These are phyloP conservation scores for Capreolus pygargus DNA, from an alignment of 2,113 vertebrate genomes.

Conservation along the genomic window DNA sequence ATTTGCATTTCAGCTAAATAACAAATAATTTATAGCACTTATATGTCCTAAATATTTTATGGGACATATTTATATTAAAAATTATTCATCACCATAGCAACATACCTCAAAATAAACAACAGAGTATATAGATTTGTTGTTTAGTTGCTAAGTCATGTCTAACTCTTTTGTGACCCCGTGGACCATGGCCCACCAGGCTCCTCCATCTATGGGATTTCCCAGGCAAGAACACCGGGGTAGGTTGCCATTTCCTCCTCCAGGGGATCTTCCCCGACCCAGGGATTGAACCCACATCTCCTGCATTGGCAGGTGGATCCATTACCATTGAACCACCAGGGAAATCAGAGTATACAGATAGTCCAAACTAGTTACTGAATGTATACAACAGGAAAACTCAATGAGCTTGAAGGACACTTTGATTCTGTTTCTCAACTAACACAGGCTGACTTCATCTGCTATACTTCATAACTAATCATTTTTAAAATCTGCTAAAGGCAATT, in stretches of 20 bases:
- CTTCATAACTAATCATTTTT: background rate
- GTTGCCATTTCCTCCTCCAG: background rate
- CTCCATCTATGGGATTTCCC: background rate
- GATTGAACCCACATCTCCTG: background rate
- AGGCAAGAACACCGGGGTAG: background rate
- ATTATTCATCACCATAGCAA: background rate
- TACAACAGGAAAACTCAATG: background rate
- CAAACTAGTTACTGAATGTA: background rate
- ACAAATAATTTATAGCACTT: background rate
- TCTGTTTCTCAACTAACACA: background rate
- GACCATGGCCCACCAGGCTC: background rate
- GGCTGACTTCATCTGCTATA: background rate
- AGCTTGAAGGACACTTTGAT: background rate
- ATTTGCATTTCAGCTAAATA: background rate
- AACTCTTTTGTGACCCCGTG: background rate
- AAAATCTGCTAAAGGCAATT: conserved; percentile 1
- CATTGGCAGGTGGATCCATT: background rate
- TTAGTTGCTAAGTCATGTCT: background rate
- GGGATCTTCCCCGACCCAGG: background rate
- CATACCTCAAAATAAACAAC: background rate
- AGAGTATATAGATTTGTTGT: background rate
- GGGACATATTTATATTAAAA: background rate
- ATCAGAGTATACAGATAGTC: background rate
- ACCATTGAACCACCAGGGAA: background rate
- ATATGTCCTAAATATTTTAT: background rate